Conservation (phyloP, 2,113 vertebrate genomes). For the Clinocottus analis region DNA sequence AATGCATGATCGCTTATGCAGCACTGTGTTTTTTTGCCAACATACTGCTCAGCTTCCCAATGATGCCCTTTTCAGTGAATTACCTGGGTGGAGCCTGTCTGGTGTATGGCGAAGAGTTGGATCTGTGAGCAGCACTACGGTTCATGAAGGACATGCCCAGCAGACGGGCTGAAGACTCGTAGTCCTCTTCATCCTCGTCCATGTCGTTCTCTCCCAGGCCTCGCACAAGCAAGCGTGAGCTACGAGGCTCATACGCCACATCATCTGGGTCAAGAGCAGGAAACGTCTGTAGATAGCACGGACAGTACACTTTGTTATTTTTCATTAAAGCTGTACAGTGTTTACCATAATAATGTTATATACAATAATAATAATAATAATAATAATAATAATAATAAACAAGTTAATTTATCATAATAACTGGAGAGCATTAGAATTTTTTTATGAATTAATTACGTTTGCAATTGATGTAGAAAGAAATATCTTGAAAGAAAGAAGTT, state of each 20-base stretch:
- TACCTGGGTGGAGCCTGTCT: conserved; percentile 82
- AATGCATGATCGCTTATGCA: background rate
- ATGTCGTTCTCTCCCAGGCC: conserved; percentile 94
- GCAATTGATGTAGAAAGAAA: background rate
- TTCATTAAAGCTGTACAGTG: background rate
- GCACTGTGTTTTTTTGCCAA: background rate
- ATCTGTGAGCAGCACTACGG: conserved; percentile 88
- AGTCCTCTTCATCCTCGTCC: conserved; percentile 97
- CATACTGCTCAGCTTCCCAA: background rate
- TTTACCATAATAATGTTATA: conserved; percentile 12
- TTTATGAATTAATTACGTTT: conserved; percentile 1
- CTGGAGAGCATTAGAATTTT: background rate
- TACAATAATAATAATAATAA: no score
- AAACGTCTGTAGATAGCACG: conserved; percentile 58
- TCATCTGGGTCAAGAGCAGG: conserved; percentile 92
- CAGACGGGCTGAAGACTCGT: conserved; percentile 94
- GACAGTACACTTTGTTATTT: conserved; percentile 1
- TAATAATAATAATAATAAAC: no score
- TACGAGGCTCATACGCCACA: conserved; percentile 91
- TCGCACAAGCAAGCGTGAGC: conserved; percentile 93
- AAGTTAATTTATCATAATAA: no score
- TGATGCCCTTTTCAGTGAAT: background rate
- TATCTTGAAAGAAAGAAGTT: background rate
- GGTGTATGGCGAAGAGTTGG: conserved; percentile 80
- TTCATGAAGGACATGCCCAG: conserved; percentile 99